Percentiles rank a stretch among this genome's conserved stretches.
Conservation (phyloP, 2,113 vertebrate genomes). For the Arizona elegans region DNA sequence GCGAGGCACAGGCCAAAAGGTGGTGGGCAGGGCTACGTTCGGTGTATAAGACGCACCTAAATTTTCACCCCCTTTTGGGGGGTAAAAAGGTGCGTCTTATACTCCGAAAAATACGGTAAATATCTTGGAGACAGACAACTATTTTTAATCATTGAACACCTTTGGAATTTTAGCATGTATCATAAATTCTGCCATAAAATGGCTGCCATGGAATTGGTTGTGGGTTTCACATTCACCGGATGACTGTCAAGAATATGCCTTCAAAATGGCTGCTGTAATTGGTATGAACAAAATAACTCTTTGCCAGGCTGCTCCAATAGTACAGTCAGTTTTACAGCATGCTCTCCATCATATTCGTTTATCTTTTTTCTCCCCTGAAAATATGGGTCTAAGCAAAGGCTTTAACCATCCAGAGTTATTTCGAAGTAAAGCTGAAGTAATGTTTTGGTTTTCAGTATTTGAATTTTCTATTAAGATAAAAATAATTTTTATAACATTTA, state of each 20-base stretch:
- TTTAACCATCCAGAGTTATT: not conserved
- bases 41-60: too few species aligned
- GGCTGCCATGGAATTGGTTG: not conserved
- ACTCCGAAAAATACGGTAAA: too few species aligned
- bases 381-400: not conserved
- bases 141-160: not conserved
- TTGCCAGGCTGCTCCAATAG: not conserved
- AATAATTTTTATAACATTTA: not conserved
- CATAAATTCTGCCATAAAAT: not conserved
- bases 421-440: not conserved
- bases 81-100: too few species aligned
- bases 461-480: not conserved
- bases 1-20: too few species aligned
- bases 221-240: not conserved
- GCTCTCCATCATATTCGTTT: not conserved
- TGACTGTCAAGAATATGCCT: not conserved
- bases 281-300: not conserved
- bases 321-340: not conserved
- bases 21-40: too few species aligned
- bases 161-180: not conserved
- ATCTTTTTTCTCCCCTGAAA: not conserved
- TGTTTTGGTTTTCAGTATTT: not conserved
- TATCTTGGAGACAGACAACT: not conserved
- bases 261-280: not conserved
- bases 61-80: too few species aligned